Percentiles rank a stretch among this genome's conserved stretches.
These are phyloP conservation scores for Amphipyra tragopoginis DNA, from an alignment of 2,888 invertebrate species.

Conservation along the genomic window DNA sequence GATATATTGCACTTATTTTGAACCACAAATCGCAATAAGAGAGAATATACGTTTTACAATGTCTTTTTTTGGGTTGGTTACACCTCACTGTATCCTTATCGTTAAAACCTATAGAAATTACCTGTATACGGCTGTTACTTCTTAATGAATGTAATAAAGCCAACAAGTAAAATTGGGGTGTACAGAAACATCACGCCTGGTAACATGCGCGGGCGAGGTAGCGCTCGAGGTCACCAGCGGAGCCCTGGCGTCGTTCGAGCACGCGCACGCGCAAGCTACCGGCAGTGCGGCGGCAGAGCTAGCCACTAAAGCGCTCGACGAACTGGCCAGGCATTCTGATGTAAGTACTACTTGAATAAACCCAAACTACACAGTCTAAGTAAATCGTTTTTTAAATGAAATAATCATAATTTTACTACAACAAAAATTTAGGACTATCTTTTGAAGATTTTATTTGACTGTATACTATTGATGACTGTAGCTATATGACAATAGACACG, in stretches of 20 bases:
- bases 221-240: slow-evolving; percentile 75
- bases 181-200: slow-evolving; percentile 66
- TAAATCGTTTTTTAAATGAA: too few species aligned
- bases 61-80: too few species aligned
- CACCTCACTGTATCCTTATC: background rate
- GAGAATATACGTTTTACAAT: too few species aligned
- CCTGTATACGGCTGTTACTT: too few species aligned
- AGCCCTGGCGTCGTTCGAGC: slow-evolving; percentile 77
- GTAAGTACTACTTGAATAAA: slow-evolving; percentile 51
- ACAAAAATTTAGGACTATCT: too few species aligned
- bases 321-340: slow-evolving; percentile 71
- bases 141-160: background rate
- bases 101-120: background rate
- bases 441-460: too few species aligned
- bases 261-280: slow-evolving; percentile 71
- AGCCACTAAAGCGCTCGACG: slow-evolving; percentile 76
- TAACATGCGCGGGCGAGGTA: slow-evolving; percentile 74
- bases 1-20: background rate
- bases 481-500: too few species aligned
- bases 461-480: too few species aligned
- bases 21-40: too few species aligned
- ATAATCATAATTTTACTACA: too few species aligned
- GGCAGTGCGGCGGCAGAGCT: slow-evolving; percentile 73
- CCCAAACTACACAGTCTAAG: background rate
- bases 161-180: background rate